These are phyloP conservation scores for Idaea straminata DNA, from an alignment of 2,888 invertebrate genomes.

Conservation along the genomic window DNA sequence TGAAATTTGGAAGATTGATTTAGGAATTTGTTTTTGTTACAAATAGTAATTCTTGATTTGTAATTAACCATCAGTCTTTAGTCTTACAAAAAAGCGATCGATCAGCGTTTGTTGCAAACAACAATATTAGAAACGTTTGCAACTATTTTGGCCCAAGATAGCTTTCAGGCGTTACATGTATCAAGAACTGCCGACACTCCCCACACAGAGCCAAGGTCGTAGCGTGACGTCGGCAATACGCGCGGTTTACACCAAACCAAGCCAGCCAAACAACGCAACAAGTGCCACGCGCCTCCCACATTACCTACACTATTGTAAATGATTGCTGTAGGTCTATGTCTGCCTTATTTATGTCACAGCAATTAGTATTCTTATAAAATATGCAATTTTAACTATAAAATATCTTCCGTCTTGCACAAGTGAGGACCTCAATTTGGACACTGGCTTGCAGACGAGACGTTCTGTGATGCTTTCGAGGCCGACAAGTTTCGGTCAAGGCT, in stretches of 20 bases:
- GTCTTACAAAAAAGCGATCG: background rate
- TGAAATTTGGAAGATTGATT: too few species aligned
- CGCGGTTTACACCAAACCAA: slow-evolving; percentile 55
- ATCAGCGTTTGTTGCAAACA: background rate
- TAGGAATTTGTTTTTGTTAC: too few species aligned
- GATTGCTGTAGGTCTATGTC: background rate
- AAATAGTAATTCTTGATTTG: too few species aligned
- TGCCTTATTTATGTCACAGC: background rate
- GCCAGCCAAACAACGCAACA: slow-evolving; percentile 72
- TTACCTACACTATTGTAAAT: background rate
- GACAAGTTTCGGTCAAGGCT: slow-evolving; percentile 21
- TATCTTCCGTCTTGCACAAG: background rate
- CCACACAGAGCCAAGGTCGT: slow-evolving; percentile 62
- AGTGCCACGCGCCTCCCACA: slow-evolving; percentile 62
- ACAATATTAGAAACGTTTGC: background rate
- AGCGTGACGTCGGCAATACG: slow-evolving; percentile 64
- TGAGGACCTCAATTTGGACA: slow-evolving; percentile 11
- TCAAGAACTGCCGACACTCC: slow-evolving; percentile 41
- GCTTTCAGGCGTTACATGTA: slow-evolving; percentile 15
- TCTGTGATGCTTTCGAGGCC: slow-evolving; percentile 19
- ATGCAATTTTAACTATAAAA: background rate
- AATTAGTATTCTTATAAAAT: background rate
- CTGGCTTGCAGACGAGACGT: slow-evolving; percentile 14
- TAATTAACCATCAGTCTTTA: too few species aligned
- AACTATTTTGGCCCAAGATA: background rate